Evolutionary conservation across 2,113 vertebrate genomes (phyloP), one percentile per base, ranked within the genome.

Genomic region (Psephotus haematonotus): DNA sequence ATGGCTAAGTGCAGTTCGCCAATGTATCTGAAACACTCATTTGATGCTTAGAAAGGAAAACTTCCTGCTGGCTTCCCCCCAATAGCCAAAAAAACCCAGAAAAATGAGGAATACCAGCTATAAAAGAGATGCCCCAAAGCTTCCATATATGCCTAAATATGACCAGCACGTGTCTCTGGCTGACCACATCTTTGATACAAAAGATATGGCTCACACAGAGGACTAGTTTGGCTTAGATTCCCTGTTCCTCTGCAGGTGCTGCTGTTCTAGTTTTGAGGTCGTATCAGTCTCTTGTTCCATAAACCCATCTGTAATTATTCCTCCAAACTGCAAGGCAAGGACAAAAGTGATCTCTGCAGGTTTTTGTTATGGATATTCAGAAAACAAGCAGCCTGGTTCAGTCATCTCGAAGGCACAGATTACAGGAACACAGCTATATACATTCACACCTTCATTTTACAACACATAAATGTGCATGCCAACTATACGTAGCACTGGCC

Each of bases 301-400:
- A 82, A 82, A 96, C 46, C 31, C 65, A 93, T 29, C 71, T 71
- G 41, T 72, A 90, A 88, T 67, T 67, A 88, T 29, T 53, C 43
- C 86, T 78, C 47, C 60, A 68, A 90, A 90, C 63, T 62, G 24
- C 44, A 93, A 75, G 76, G 13, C 43, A 62, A 85, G 20, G 46
- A 71, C 64, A 75, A 67, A 88, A 25, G 37, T 23, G 46, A 82
- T 78, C 62, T 95, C 91, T 82, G 44, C 39, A 92, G 64, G 81
- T 88, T 95, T 97, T 86, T 81, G 53, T 74, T 47, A 82, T 2
- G 24, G 83, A 71, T 86, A 70, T 82, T 80, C 44, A 72, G 60
- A 27, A 93, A 94, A 44, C 60, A 88, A 83, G 62, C 71, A 81
- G 49, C 44, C 93, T 91, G 82, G 77, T 93, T 78, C 82, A 75